A percentile compares a stretch with the other conserved stretches of the same genome.
Evolutionary conservation across 2,888 invertebrate species (phyloP).

Genomic region (Tenthredo scrophulariae): DNA sequence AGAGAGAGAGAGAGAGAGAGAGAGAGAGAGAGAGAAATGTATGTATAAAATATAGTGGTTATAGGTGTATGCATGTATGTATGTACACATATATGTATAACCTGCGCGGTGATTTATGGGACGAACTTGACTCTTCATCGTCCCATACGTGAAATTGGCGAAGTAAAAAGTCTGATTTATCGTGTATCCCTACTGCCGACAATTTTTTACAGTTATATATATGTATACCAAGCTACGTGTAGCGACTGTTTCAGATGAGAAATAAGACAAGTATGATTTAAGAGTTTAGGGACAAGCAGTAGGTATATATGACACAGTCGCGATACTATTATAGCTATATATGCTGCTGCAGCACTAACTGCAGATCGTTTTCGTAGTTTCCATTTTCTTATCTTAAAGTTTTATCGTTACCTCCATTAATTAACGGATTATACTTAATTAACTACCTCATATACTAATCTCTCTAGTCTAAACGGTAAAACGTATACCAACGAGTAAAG

Average conservation of each 20-base stretch:
- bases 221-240: slow-evolving; percentile 9
- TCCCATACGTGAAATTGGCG: slow-evolving; percentile 39
- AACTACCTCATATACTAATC: not conserved
- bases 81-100: not conserved
- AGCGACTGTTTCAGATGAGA: slow-evolving; percentile 30
- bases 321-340: not conserved
- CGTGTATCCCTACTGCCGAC: slow-evolving; percentile 43
- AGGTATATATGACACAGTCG: not conserved
- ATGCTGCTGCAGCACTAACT: not conserved
- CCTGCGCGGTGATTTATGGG: slow-evolving; percentile 24
- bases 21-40: not conserved
- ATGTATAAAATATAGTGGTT: slow-evolving; percentile 1
- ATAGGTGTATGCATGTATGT: no score
- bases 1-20: not conserved
- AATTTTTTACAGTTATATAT: slow-evolving; percentile 41
- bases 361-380: slow-evolving; percentile 1
- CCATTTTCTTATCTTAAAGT: not conserved
- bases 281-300: not conserved
- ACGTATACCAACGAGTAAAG: not conserved
- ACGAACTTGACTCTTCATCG: slow-evolving; percentile 35
- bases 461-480: not conserved
- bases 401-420: slow-evolving; percentile 12
- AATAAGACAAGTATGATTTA: slow-evolving; percentile 37
- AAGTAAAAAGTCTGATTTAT: slow-evolving; percentile 45
- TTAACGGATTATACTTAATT: slow-evolving; percentile 18